Evolutionary conservation across 2,888 invertebrate species (phyloP).

Genomic region (Apamea sordens): DNA sequence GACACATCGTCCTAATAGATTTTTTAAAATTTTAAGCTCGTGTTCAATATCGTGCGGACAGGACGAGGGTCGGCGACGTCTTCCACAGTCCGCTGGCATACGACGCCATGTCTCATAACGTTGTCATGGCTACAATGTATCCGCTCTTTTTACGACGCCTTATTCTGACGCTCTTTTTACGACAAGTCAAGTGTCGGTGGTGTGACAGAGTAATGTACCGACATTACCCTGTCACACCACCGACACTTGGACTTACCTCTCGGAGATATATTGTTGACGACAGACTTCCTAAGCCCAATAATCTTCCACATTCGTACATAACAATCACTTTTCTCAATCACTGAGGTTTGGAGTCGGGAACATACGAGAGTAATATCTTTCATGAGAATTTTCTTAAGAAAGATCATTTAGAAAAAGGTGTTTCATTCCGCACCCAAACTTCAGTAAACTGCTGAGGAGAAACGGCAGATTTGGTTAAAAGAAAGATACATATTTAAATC

Average conservation of each 20-base stretch:
- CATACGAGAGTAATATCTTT: neutral
- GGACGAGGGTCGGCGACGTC: conserved; percentile 48
- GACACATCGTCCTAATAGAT: conserved; percentile 49
- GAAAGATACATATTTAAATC: conserved; percentile 1
- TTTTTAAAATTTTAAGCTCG: conserved; percentile 52
- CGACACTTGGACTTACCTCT: no score
- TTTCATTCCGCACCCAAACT: neutral
- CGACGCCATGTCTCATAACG: conserved; percentile 28
- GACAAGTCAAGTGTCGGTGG: conserved; percentile 4
- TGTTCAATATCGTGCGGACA: conserved; percentile 30
- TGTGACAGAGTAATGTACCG: neutral
- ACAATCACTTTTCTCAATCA: neutral
- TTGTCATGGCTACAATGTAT: conserved; percentile 21
- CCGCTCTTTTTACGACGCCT: conserved; percentile 1
- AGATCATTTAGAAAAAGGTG: no score
- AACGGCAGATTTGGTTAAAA: neutral
- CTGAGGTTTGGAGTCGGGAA: neutral
- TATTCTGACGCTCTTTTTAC: conserved; percentile 8
- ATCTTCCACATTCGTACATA: neutral
- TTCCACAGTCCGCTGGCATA: neutral
- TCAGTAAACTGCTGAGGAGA: neutral
- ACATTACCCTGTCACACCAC: no score
- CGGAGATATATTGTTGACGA: neutral
- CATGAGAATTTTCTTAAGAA: neutral
- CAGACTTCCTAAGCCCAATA: neutral